Base-by-base conservation (phyloP, 1,140 invertebrate species). In the Trachymyrmex cornetzi region DNA sequence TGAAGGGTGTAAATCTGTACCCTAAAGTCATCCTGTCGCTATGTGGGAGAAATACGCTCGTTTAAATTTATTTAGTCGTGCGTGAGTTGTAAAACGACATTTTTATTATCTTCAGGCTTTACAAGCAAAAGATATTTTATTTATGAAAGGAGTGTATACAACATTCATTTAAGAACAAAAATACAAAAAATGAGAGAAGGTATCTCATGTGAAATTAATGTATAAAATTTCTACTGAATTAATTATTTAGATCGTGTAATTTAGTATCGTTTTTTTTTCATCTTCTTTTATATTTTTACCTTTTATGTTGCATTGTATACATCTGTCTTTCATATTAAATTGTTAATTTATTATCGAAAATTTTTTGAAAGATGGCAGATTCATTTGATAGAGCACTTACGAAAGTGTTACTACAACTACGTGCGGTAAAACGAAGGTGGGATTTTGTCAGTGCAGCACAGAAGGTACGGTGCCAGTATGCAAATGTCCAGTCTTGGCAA, bases 401-500 rank as follows among this genome's bases (percentile, higher is more conserved):
- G 24, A 61, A 24, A 87, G 38, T 72, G 77, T 81, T 82, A 82
- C 57, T 67, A 50, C 27, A 22, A 67, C 64, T 82, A 87, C 66
- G 48, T 27, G 86, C 77, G 69, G 16, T 48, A 67, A 63, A 75
- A 86, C 61, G 75, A 63, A 48, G 80, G 67, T 19, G 12, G 38
- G 55, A 84, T 38, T 59, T 82, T 22, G 57, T 61, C 69, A 55
- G 67, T 24, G 38, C 79, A 6, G 64, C 22, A 27, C n/a, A 57
- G n/a, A 69, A 16, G 24, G 11, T 77, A 72, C 77, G 79, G 72
- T 69, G 89, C 85, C 81, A 88, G 88, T 94, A 94, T 94, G 94
- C 93, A 94, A 94, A 94, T 94, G 92, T 92, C 89, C 92, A 92
- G 92, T 87, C 92, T 79, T 86, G 86, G 92, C 93, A 94, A 94